Base-by-base conservation (phyloP, 2,113 vertebrate species). In the Trematocara stigmaticum region DNA sequence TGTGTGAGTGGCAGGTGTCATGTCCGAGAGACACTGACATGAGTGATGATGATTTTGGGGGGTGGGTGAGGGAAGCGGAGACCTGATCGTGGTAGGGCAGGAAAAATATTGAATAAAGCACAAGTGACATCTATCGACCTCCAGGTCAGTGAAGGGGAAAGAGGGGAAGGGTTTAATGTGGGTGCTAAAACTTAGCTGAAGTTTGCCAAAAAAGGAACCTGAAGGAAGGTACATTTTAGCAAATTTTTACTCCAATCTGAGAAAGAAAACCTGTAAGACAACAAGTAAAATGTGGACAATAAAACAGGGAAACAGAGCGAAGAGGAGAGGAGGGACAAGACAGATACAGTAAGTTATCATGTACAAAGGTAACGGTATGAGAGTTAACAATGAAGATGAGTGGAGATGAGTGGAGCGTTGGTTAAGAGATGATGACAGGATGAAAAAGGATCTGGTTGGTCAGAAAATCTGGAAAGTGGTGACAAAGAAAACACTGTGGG, bases 1-100 rank as follows among this genome's bases (percentile, higher is more conserved):
- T 2, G 81, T 83, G 82, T 90, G 88, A 94, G 86, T 89, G 92
- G 88, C 90, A 87, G 84, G 87, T 85, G 87, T 89, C 88, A 91
- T 90, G 90, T 93, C 83, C n/a, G 79, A 83, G 85, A 92, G 79
- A 92, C 87, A 89, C 82, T 85, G 86, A 94, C 87, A 92, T 92
- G 90, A 90, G 90, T 91, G 93, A 92, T 66, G 84, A 88, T 88
- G 85, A 91, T 78, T 84, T 78, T 55, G 47, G 61, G 61, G 85
- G 71, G 57, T 66, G 51, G 34, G 79, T 51, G 84, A 45, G 57
- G 79, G 53, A 79, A 52, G 85, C 79, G 82, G 69, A 69, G 87
- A 87, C 64, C 84, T 90, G 84, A 89, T 81, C 79, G 84, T 71
- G 26, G 64, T 69, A 85, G 76, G 45, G 71, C 31, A 69, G 66